Conservation (phyloP, 2,113 vertebrate species). For the Oryzias woworae region DNA sequence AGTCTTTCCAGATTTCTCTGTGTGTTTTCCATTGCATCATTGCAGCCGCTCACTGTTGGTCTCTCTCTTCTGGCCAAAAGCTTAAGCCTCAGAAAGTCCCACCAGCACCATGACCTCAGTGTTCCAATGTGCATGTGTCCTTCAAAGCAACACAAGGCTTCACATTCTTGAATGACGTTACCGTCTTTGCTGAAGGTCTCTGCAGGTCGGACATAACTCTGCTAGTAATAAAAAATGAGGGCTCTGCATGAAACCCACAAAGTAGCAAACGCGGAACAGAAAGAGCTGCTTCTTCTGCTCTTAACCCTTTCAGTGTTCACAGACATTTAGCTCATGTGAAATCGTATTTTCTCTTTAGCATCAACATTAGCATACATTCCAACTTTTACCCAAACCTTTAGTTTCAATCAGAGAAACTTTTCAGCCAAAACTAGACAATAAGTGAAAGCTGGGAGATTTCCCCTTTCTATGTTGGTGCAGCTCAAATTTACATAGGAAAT, state of each 20-base stretch:
- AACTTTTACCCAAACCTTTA: no score
- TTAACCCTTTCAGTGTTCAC: not conserved
- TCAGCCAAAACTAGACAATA: no score
- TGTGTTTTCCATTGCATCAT: slow-evolving; percentile 71
- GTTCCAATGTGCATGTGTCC: slow-evolving; percentile 69
- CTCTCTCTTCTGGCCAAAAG: slow-evolving; percentile 61
- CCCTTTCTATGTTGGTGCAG: no score
- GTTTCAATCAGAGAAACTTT: no score
- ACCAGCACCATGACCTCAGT: slow-evolving; percentile 62
- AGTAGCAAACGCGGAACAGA: slow-evolving; percentile 2
- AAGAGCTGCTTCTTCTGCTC: not conserved
- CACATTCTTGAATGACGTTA: slow-evolving; percentile 35
- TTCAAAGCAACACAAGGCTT: slow-evolving; percentile 40
- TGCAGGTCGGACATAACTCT: slow-evolving; percentile 18
- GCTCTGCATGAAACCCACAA: slow-evolving; percentile 1
- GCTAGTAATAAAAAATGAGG: slow-evolving; percentile 3
- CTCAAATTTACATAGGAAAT: no score
- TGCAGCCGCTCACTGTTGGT: slow-evolving; percentile 60
- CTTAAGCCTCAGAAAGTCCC: slow-evolving; percentile 66
- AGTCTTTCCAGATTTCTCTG: slow-evolving; percentile 21
- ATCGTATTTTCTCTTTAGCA: no score
- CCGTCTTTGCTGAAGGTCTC: slow-evolving; percentile 5
- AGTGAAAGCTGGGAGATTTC: no score
- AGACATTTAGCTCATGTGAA: not conserved
- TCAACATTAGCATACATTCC: no score